Evolutionary conservation across 2,797 vertebrate species (phyloP), one percentile per base, ranked within the genome.

Genomic region (Ptychobarbus kaznakovi): DNA sequence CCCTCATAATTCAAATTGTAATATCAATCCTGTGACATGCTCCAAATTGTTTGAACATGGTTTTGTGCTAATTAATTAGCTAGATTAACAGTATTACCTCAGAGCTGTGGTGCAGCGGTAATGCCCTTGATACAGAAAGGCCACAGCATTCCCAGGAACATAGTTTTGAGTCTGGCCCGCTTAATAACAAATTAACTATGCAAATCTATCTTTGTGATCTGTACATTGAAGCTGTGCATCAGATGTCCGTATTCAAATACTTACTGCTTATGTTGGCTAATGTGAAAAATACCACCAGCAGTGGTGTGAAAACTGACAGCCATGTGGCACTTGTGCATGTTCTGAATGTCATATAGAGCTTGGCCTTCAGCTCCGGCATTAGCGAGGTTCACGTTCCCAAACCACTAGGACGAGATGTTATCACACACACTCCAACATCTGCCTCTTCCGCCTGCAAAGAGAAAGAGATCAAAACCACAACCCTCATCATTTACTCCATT

Each of bases 261-360:
- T 53, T 25, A 68, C 82, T n/a, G 79, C 82, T 87, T 89, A 88
- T 82, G 80, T 82, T 79, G 85, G 89, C 89, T 90, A 88, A 91
- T 89, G 92, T 90, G 88, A 90, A 90, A 92, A 91, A 92, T 90
- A 89, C 84, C 56, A 80, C 66, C 49, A 87, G 86, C 70, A 81
- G 78, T 82, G 87, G 86, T 90, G 91, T 91, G 91, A 90, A 89
- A 92, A 91, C 90, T 78, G 89, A 84, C 89, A 91, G 88, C 79
- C 92, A 91, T 92, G 91, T 86, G 87, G 83, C 90, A 88, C 87
- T 89, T 90, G 90, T 88, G 89, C 88, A 88, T 79, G 75, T 78
- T 82, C 89, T 75, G 87, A 87, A 87, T 91, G 89, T 88, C 73
- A 87, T 88, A 84, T 81, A 84, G 88, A 88, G 89, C 86, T 70